A percentile compares a stretch with the other conserved stretches of the same genome.
These are phyloP conservation scores for Micromys minutus DNA, from an alignment of 2,113 vertebrate genomes.

Conservation along the genomic window DNA sequence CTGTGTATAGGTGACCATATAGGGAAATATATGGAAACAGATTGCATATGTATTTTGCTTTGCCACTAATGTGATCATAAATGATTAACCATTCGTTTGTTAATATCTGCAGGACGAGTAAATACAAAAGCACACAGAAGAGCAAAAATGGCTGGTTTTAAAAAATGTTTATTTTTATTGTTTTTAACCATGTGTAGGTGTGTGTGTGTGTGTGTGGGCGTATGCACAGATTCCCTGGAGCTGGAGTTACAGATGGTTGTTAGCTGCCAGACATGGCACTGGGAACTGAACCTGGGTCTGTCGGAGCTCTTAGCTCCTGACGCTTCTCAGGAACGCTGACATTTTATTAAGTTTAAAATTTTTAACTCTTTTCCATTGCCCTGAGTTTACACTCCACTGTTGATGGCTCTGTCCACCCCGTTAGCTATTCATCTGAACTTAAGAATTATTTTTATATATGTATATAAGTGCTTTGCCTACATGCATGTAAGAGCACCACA, in stretches of 20 bases:
- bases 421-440: background rate
- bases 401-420: too few species aligned
- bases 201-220: background rate
- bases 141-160: background rate
- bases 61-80: background rate
- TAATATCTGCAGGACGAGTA: slow-evolving; percentile 15
- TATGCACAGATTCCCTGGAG: background rate
- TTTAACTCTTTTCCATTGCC: background rate
- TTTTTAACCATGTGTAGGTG: too few species aligned
- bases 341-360: background rate
- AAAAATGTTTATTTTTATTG: background rate
- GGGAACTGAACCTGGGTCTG: background rate
- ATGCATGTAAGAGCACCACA: background rate
- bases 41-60: background rate
- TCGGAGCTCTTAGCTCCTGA: background rate
- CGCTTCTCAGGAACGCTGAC: background rate
- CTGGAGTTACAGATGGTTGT: background rate
- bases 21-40: too few species aligned
- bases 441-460: background rate
- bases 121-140: background rate
- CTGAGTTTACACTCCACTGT: background rate
- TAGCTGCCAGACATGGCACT: background rate
- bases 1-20: fast-evolving
- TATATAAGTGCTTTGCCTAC: background rate
- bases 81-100: background rate